A percentile compares a stretch with the other conserved stretches of the same genome.
Evolutionary conservation across 2,113 vertebrate genomes (phyloP).

Genomic region (Amphiprion ocellaris): DNA sequence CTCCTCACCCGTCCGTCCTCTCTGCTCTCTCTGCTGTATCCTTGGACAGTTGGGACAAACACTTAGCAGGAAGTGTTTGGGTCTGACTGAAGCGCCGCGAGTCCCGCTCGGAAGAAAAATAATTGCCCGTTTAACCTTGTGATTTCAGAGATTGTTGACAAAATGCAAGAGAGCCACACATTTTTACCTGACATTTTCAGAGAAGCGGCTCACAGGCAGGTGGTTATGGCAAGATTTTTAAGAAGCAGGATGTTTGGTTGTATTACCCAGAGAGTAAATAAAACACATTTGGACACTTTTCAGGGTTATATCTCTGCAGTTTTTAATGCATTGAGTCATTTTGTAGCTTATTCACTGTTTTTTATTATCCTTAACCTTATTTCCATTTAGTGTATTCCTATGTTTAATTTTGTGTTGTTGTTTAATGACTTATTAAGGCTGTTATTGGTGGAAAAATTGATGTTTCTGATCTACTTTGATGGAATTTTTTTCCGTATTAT

Average conservation of each 20-base stretch:
- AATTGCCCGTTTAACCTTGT: constrained; percentile 55
- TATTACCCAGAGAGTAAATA: not conserved
- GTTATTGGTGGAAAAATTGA: constrained; percentile 6
- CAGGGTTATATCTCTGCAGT: not conserved
- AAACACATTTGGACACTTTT: not conserved
- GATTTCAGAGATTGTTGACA: constrained; percentile 30
- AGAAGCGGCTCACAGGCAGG: not conserved
- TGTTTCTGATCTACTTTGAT: constrained; percentile 2
- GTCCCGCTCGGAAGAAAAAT: constrained; percentile 30
- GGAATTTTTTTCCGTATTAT: not conserved
- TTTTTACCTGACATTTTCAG: constrained; percentile 10
- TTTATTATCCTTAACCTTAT: constrained; percentile 1
- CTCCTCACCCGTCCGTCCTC: constrained; percentile 22
- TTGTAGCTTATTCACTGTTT: not conserved
- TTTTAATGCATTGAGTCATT: not conserved
- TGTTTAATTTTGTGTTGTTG: constrained; percentile 18
- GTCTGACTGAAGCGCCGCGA: constrained; percentile 14
- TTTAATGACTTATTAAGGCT: constrained; percentile 17
- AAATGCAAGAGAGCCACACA: not conserved
- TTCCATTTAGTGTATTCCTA: not conserved
- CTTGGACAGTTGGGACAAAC: constrained; percentile 32
- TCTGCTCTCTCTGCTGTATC: constrained; percentile 10
- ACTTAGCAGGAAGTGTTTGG: constrained; percentile 25
- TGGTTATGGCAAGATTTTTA: not conserved
- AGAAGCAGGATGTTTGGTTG: not conserved